phyloP scores from a whole-genome alignment of 2,113 vertebrate species.

The Arizona elegans region DNA sequence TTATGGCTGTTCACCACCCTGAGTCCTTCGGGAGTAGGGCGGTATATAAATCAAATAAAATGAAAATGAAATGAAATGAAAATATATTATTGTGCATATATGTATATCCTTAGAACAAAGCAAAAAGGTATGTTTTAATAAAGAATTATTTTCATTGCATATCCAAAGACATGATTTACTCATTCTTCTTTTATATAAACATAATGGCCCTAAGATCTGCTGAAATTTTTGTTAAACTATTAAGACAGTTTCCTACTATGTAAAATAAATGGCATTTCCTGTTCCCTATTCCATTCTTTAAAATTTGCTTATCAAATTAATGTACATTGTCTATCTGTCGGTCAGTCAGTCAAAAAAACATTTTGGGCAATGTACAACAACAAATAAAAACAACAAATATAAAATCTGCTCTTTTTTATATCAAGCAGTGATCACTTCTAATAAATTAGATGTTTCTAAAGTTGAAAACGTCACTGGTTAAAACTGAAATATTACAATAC shows the following conservation, averaged over 20 bases:
- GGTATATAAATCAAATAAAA: too few species aligned
- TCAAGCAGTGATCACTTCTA: neutral
- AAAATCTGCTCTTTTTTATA: neutral
- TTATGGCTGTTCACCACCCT: too few species aligned
- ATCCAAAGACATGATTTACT: neutral
- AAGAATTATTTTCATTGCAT: neutral
- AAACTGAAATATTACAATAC: neutral
- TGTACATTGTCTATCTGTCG: neutral
- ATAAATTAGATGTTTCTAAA: neutral
- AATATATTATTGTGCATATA: neutral
- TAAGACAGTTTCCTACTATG: neutral
- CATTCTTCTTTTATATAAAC: neutral
- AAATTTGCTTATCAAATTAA: neutral
- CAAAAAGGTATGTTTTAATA: neutral
- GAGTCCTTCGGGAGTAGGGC: too few species aligned
- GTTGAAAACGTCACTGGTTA: neutral
- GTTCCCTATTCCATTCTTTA: neutral
- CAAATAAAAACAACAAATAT: too few species aligned
- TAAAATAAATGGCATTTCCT: neutral
- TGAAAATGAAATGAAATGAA: too few species aligned
- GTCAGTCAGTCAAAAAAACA: neutral
- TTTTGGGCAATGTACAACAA: neutral
- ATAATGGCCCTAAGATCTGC: neutral
- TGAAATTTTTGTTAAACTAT: neutral
- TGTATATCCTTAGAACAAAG: neutral